Evolutionary conservation across 2,888 invertebrate genomes (phyloP).

Genomic region (Phaedon cochleariae): DNA sequence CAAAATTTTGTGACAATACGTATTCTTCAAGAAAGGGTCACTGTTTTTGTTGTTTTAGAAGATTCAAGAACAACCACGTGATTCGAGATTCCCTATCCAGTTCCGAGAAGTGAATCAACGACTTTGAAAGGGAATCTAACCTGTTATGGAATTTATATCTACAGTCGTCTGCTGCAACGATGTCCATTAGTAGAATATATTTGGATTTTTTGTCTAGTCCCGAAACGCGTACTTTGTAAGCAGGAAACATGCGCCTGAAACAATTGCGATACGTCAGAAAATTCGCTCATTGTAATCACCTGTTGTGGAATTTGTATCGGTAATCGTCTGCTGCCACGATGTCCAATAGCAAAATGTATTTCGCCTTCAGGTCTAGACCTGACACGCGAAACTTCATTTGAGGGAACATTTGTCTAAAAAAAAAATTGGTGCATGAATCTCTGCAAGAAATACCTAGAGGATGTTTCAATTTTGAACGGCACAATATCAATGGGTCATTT

Average conservation of each 20-base stretch:
- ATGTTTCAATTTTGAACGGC: no score
- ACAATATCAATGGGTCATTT: no score
- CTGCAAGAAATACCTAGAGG: no score
- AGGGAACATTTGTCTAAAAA: constrained; percentile 98
- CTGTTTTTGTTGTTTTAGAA: constrained; percentile 1
- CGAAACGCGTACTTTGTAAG: constrained; percentile 95
- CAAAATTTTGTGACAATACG: no score
- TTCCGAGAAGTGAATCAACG: background rate
- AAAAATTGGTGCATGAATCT: constrained; percentile 8
- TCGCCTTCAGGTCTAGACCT: constrained; percentile 97
- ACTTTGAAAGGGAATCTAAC: constrained; percentile 63
- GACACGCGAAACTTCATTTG: constrained; percentile 99
- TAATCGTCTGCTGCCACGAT: constrained; percentile 99
- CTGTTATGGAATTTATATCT: constrained; percentile 95
- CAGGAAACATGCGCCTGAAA: constrained; percentile 97
- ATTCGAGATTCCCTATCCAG: background rate
- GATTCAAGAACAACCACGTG: background rate
- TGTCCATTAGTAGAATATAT: constrained; percentile 97
- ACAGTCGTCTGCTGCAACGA: constrained; percentile 96
- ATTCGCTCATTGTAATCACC: constrained; percentile 64
- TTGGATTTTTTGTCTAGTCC: constrained; percentile 97
- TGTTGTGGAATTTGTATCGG: constrained; percentile 97
- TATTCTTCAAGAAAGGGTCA: no score
- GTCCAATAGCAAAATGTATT: constrained; percentile 98
- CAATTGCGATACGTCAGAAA: constrained; percentile 53